Base-by-base conservation (phyloP, 1,140 invertebrate species). In the Heliconius melpomene region DNA sequence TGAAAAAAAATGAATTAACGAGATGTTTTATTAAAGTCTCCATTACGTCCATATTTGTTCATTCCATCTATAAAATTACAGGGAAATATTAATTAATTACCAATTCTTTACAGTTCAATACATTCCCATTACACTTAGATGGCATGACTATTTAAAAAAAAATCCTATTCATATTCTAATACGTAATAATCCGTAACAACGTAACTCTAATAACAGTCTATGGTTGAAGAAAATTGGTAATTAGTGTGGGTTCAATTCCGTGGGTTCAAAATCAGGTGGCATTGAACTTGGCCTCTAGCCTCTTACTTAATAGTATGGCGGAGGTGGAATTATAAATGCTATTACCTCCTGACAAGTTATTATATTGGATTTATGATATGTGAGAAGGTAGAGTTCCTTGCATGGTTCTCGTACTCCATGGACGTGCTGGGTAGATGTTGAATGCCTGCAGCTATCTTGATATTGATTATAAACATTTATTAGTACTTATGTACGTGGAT, bases 221-320 rank as follows among this genome's bases (percentile, higher is more conserved):
- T 77, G 77, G 29, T 77, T 80, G 75, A 79, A 85, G 79, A 87
- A 87, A 90, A 90, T 88, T 87, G 86, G 83, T 85, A 87, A 86
- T 86, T 80, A 77, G 40, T 46, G 13, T 46, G 40, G 40, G 40
- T 46, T 46, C 40, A 46, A 46, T 16, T 46, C 71, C 18, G 36
- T 54, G 36, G 36, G 50, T 82, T 87, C 82, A 84, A 84, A 89
- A 89, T 86, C 80, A 84, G 80, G 81, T 79, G 88, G 77, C 89
- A 89, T 87, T 87, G 87, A 90, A 87, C 89, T 88, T 83, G 54
- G 26, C 36, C 78, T 57, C 74, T 74, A 81, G 52, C 40, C 50
- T 82, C 36, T 38, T 72, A 72, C 71, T 38, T 72, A 85, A 83
- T 83, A 32, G 83, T 82, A 80, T 38, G 78, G 66, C 72, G 74